Evolutionary conservation across 2,888 invertebrate species (phyloP).

Genomic region (Ichneumoninae sp.): DNA sequence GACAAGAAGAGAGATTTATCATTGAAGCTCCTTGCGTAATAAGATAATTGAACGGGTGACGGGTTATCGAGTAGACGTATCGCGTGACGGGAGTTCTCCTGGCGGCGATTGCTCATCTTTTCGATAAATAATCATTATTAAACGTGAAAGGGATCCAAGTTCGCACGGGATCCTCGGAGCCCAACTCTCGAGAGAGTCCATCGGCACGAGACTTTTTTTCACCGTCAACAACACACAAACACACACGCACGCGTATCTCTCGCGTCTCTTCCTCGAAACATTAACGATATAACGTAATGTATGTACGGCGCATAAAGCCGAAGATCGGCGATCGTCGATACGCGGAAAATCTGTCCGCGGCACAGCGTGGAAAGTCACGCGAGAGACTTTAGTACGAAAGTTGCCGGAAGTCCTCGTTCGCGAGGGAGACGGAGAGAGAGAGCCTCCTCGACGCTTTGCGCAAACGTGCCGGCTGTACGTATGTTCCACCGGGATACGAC

Average conservation of each 20-base stretch:
- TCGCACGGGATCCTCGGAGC: constrained; percentile 33
- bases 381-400: constrained; percentile 60
- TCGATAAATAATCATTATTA: constrained; percentile 58
- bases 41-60: constrained; percentile 57
- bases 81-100: constrained; percentile 58
- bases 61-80: constrained; percentile 55
- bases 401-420: constrained; percentile 61
- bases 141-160: constrained; percentile 58
- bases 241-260: constrained; percentile 1
- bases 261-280: constrained; percentile 54
- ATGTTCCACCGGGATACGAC: neutral
- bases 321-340: constrained; percentile 56
- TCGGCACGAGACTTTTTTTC: constrained; percentile 36
- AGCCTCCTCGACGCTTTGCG: constrained; percentile 29
- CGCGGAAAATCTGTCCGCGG: constrained; percentile 59
- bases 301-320: neutral
- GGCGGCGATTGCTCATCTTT: constrained; percentile 49
- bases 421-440: neutral
- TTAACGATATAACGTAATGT: constrained; percentile 19
- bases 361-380: constrained; percentile 63
- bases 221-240: neutral
- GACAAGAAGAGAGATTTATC: constrained; percentile 50
- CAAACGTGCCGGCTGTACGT: constrained; percentile 33
- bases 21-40: constrained; percentile 53
- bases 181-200: constrained; percentile 13